Percentiles rank a stretch among this genome's conserved stretches.
phyloP scores from a whole-genome alignment of 2,888 invertebrate species.

The Spisula solida region DNA sequence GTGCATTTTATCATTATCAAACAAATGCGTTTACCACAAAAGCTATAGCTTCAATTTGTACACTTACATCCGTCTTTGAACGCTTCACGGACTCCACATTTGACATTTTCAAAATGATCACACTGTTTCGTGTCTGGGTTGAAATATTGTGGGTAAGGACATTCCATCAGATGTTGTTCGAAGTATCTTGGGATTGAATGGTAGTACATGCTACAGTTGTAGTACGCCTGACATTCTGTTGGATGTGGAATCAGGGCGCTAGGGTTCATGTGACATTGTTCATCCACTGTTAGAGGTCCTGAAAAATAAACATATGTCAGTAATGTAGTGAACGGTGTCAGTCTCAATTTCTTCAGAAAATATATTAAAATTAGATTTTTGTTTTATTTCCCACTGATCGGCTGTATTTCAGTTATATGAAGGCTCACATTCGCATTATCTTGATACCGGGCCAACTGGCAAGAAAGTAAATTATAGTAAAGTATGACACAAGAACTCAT shows the following conservation, averaged over 20 bases:
- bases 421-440: too few species aligned
- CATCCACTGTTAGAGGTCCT: slow-evolving; percentile 65
- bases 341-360: too few species aligned
- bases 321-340: too few species aligned
- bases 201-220: slow-evolving; percentile 77
- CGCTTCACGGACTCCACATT: slow-evolving; percentile 76
- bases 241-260: slow-evolving; percentile 74
- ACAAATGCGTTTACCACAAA: neutral
- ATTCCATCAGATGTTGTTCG: slow-evolving; percentile 77
- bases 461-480: too few species aligned
- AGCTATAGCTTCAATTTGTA: neutral
- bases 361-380: too few species aligned
- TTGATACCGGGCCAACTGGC: too few species aligned
- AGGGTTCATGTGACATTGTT: slow-evolving; percentile 63
- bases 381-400: too few species aligned
- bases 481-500: too few species aligned
- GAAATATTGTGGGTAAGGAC: slow-evolving; percentile 80
- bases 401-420: too few species aligned
- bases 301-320: neutral
- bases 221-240: slow-evolving; percentile 80
- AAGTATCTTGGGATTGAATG: slow-evolving; percentile 55
- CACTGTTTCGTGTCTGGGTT: slow-evolving; percentile 73
- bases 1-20: neutral
- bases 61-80: slow-evolving; percentile 66
- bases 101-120: slow-evolving; percentile 79